phyloP scores from a whole-genome alignment of 2,113 vertebrate genomes.

The Mirza zaza region DNA sequence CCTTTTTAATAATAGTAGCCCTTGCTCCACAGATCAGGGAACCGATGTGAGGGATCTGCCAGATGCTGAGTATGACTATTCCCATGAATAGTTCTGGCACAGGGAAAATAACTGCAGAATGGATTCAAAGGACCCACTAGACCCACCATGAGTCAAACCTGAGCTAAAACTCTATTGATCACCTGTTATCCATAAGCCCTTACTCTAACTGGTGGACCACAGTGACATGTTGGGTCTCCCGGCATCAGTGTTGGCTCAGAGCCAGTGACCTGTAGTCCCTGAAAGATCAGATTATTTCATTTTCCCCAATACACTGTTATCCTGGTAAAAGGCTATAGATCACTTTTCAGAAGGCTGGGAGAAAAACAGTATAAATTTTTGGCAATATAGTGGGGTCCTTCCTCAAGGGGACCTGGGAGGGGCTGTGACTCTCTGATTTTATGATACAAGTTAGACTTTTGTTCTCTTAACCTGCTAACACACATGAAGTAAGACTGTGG shows the following conservation, averaged over 20 bases:
- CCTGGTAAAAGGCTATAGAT: background rate
- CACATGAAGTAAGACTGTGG: background rate
- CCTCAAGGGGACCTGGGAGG: background rate
- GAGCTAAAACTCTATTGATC: background rate
- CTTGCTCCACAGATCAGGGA: too few relatives aligned
- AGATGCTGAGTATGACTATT: too few relatives aligned
- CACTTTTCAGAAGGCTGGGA: too few relatives aligned
- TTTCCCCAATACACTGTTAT: background rate
- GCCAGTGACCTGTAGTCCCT: background rate
- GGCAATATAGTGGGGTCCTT: too few relatives aligned
- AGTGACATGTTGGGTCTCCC: background rate
- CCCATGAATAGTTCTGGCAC: too few relatives aligned
- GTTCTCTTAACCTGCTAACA: background rate
- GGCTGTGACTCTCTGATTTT: background rate
- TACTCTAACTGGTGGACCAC: background rate
- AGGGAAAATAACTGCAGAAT: too few relatives aligned
- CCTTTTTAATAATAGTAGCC: too few relatives aligned
- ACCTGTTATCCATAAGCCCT: background rate
- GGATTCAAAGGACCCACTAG: background rate
- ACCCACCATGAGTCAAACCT: background rate
- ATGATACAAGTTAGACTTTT: background rate
- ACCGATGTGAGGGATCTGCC: too few relatives aligned
- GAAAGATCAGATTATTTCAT: background rate
- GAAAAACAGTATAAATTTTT: too few relatives aligned
- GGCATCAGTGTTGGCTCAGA: background rate